phyloP scores from a whole-genome alignment of 2,888 invertebrate genomes.

The Agrochola macilenta region DNA sequence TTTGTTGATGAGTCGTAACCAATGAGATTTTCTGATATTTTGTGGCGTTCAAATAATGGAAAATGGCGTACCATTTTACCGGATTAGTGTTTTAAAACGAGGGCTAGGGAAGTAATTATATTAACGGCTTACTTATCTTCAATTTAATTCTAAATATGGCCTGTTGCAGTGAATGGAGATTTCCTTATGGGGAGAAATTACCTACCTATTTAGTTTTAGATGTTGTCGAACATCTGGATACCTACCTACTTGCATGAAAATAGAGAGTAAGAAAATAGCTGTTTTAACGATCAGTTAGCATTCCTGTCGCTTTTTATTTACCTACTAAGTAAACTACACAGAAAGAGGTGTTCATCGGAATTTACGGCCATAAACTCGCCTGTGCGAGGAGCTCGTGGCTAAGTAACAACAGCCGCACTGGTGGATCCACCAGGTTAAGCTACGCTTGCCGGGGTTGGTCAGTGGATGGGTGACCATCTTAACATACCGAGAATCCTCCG shows the following conservation, averaged over 20 bases:
- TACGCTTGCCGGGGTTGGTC: too few relatives aligned
- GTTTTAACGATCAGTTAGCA: background rate
- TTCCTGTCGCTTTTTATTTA: background rate
- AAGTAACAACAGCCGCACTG: too few relatives aligned
- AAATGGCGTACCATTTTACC: conserved; percentile 16
- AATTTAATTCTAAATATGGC: conserved; percentile 34
- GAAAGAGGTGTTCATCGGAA: too few relatives aligned
- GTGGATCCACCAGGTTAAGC: too few relatives aligned
- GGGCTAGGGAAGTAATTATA: conserved; percentile 45
- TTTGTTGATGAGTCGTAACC: conserved; percentile 67
- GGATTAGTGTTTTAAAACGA: conserved; percentile 37
- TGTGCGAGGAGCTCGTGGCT: too few relatives aligned
- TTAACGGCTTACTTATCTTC: conserved; percentile 42
- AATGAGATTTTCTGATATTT: conserved; percentile 63
- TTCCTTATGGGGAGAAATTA: conserved; percentile 23
- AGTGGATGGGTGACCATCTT: too few relatives aligned
- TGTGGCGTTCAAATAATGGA: conserved; percentile 50
- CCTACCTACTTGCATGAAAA: background rate
- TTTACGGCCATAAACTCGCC: too few relatives aligned
- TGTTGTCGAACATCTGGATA: background rate
- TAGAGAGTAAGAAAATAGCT: background rate
- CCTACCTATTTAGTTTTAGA: background rate
- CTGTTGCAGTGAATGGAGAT: conserved; percentile 20
- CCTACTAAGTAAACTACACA: background rate
- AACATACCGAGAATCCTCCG: too few relatives aligned